These are phyloP conservation scores for Willowsia nigromaculata DNA, from an alignment of 2,888 invertebrate species.

Conservation along the genomic window DNA sequence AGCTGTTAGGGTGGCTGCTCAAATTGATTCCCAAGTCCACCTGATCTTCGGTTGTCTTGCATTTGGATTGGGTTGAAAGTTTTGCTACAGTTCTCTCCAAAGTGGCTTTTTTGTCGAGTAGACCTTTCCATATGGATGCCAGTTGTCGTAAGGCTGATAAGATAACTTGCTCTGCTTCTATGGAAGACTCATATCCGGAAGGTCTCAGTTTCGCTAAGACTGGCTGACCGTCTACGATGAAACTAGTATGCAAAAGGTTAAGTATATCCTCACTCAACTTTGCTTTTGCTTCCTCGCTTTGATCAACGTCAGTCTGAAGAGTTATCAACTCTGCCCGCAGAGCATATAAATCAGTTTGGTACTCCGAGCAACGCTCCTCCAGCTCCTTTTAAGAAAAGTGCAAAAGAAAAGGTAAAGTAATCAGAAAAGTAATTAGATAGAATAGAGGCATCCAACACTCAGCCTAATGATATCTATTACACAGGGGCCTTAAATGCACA, in stretches of 20 bases:
- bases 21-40: slow-evolving; percentile 62
- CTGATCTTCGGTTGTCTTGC: slow-evolving; percentile 55
- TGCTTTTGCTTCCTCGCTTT: slow-evolving; percentile 73
- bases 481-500: neutral
- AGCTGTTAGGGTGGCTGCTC: neutral
- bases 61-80: slow-evolving; percentile 76
- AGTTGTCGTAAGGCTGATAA: slow-evolving; percentile 75
- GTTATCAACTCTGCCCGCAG: slow-evolving; percentile 77
- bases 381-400: slow-evolving; percentile 73
- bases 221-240: slow-evolving; percentile 76
- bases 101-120: slow-evolving; percentile 80
- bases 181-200: slow-evolving; percentile 61
- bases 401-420: slow-evolving; percentile 49
- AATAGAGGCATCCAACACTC: slow-evolving; percentile 35
- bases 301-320: slow-evolving; percentile 76
- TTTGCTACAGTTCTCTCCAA: slow-evolving; percentile 80
- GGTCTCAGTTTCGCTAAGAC: slow-evolving; percentile 65
- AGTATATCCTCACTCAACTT: slow-evolving; percentile 76
- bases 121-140: slow-evolving; percentile 76
- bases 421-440: slow-evolving; percentile 61
- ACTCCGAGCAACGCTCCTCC: slow-evolving; percentile 77
- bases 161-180: slow-evolving; percentile 73
- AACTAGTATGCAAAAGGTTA: slow-evolving; percentile 75
- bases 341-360: slow-evolving; percentile 77
- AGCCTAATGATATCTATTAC: slow-evolving; percentile 53